Percentiles rank a stretch among this genome's conserved stretches.
Evolutionary conservation across 2,888 invertebrate genomes (phyloP).

Genomic region (Rosalia funebris): DNA sequence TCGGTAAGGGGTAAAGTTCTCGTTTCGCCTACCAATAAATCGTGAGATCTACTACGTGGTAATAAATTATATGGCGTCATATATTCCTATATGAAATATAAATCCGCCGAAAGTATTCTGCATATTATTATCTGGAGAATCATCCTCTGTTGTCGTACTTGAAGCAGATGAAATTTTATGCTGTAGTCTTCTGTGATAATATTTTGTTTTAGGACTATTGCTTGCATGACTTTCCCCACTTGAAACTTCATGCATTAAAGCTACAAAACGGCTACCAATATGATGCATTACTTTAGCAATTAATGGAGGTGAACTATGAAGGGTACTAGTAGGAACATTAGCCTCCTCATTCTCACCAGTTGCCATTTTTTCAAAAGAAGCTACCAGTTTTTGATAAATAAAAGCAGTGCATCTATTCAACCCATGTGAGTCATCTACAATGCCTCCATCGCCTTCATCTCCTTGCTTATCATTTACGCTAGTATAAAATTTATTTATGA

Average conservation of each 20-base stretch:
- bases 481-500: constrained; percentile 84
- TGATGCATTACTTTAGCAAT: constrained; percentile 93
- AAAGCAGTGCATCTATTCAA: constrained; percentile 81
- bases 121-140: constrained; percentile 72
- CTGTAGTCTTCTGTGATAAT: constrained; percentile 69
- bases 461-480: constrained; percentile 69
- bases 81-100: constrained; percentile 62
- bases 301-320: constrained; percentile 80
- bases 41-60: constrained; percentile 85
- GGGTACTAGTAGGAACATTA: constrained; percentile 35
- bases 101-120: constrained; percentile 59
- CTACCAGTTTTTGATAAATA: constrained; percentile 87
- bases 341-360: constrained; percentile 63
- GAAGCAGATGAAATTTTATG: constrained; percentile 71
- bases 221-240: constrained; percentile 74
- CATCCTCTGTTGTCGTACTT: constrained; percentile 75
- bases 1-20: too few species aligned
- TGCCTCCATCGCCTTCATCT: constrained; percentile 66
- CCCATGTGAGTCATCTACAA: constrained; percentile 65
- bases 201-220: constrained; percentile 70
- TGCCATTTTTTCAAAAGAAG: constrained; percentile 83
- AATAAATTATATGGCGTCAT: constrained; percentile 68
- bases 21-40: constrained; percentile 75
- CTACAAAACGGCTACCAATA: constrained; percentile 86
- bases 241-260: constrained; percentile 92